Conservation (phyloP, 2,113 vertebrate genomes). For the Prunella himalayana region DNA sequence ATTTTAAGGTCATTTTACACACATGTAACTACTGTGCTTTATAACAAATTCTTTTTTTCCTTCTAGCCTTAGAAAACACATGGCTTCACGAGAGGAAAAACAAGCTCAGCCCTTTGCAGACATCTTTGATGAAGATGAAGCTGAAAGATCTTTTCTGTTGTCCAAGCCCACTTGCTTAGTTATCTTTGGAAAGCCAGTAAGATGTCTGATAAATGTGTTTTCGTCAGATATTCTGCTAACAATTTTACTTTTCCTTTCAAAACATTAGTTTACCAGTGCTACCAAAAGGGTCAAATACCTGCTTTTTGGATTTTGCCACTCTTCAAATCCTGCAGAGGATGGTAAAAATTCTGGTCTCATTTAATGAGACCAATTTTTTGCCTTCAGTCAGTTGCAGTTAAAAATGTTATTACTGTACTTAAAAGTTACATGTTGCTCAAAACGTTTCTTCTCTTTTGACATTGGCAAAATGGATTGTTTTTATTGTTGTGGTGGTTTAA, state of each 20-base stretch:
- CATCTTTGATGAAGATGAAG: conserved; percentile 85
- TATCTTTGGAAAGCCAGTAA: conserved; percentile 91
- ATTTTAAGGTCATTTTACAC: background rate
- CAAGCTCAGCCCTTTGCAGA: conserved; percentile 69
- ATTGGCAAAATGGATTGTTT: background rate
- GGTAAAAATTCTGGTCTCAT: background rate
- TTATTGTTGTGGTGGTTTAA: background rate
- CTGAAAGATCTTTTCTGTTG: conserved; percentile 76
- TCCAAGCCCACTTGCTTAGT: conserved; percentile 87
- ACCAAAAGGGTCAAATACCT: background rate
- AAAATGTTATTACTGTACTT: background rate
- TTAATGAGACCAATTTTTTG: background rate
- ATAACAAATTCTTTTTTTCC: background rate
- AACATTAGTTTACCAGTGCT: background rate
- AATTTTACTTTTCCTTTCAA: background rate
- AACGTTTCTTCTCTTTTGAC: background rate
- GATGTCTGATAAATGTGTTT: conserved; percentile 1
- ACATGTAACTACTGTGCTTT: background rate
- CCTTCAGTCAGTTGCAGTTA: background rate
- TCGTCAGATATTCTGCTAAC: background rate
- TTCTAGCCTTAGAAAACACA: background rate
- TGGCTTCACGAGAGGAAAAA: conserved; percentile 18
- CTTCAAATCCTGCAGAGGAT: background rate
- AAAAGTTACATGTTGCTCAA: background rate
- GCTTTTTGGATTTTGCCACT: background rate